Evolutionary conservation across 2,113 vertebrate species (phyloP).

Genomic region (Forbesichthys papilliferus): DNA sequence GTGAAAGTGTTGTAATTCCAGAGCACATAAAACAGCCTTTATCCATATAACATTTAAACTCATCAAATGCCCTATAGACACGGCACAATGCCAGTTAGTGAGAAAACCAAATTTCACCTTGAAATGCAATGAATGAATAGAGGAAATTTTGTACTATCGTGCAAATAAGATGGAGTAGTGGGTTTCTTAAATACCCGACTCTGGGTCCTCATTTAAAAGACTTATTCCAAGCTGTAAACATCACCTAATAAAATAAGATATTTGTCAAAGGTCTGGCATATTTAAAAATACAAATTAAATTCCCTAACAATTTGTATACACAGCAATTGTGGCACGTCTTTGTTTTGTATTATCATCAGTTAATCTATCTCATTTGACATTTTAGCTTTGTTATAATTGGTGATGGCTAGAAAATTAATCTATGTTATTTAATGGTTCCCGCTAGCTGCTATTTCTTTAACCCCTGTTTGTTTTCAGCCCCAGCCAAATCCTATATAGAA

Average conservation of each 20-base stretch:
- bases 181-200: neutral
- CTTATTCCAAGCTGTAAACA: neutral
- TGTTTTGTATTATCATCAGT: neutral
- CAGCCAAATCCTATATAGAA: slow-evolving; percentile 10
- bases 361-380: slow-evolving; percentile 20
- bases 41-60: too few species aligned
- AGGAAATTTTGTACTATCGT: neutral
- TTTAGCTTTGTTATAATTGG: slow-evolving; percentile 20
- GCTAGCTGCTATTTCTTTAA: slow-evolving; percentile 31
- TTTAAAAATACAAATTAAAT: neutral
- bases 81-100: too few species aligned
- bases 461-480: slow-evolving; percentile 14
- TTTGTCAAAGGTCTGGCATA: neutral
- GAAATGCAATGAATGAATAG: too few species aligned
- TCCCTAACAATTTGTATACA: too few species aligned
- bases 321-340: too few species aligned
- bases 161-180: neutral
- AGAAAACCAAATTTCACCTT: too few species aligned
- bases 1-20: too few species aligned
- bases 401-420: neutral
- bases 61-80: too few species aligned
- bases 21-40: too few species aligned
- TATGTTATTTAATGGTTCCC: neutral
- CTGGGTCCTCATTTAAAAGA: neutral
- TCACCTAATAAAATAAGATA: neutral